Evolutionary conservation across 2,888 invertebrate genomes (phyloP).

Genomic region (Periphyllus acericola): DNA sequence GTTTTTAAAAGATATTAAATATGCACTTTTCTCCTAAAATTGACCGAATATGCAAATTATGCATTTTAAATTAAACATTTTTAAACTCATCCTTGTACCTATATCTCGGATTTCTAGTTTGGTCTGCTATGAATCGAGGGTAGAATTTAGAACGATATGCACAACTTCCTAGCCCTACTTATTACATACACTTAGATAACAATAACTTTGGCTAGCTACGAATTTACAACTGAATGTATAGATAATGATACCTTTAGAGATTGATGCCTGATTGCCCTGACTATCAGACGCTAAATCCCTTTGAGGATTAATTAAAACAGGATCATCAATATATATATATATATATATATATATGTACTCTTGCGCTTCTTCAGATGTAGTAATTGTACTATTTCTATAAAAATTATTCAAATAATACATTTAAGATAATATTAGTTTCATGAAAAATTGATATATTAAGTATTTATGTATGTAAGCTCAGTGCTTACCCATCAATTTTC

Average conservation of each 20-base stretch:
- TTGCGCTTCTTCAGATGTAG: constrained; percentile 2
- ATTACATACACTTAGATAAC: constrained; percentile 1
- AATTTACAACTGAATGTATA: not conserved
- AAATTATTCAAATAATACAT: constrained; percentile 6
- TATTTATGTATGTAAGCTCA: constrained; percentile 9
- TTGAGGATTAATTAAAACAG: constrained; percentile 2
- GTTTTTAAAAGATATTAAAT: not conserved
- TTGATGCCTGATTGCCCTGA: constrained; percentile 19
- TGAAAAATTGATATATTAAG: not conserved
- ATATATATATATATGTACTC: too few species aligned
- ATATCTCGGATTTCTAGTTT: not conserved
- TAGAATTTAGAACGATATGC: constrained; percentile 1
- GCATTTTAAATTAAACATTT: constrained; percentile 1
- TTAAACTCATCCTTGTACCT: constrained; percentile 1
- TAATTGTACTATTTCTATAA: constrained; percentile 22
- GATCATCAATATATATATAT: constrained; percentile 27
- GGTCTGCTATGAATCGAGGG: not conserved
- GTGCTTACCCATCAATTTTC: constrained; percentile 34
- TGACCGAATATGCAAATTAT: constrained; percentile 4
- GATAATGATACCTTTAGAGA: constrained; percentile 7
- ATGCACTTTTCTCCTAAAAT: constrained; percentile 2
- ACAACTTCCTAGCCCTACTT: constrained; percentile 1
- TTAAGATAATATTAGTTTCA: constrained; percentile 10
- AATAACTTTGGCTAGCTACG: not conserved
- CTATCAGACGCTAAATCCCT: constrained; percentile 2